Percentiles rank a stretch among this genome's conserved stretches.
Conservation (phyloP, 1,140 invertebrate genomes). For the Aphaenogaster rudis region DNA sequence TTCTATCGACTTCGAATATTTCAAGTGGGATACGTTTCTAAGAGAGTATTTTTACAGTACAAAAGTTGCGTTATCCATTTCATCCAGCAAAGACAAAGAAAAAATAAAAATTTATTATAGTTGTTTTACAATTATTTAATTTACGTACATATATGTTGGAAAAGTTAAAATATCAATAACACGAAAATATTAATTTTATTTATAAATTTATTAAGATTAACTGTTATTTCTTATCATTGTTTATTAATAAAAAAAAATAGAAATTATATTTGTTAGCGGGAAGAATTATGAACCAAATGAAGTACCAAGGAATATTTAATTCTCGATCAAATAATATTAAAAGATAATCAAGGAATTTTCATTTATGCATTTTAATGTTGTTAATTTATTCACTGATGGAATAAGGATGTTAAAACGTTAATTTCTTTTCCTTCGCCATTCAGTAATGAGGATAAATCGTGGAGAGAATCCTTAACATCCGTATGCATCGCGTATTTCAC, state of each 20-base stretch:
- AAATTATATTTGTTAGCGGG: neutral
- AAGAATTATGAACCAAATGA: neutral
- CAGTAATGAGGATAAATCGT: neutral
- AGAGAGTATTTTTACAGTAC: constrained; percentile 6
- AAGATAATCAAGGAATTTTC: neutral
- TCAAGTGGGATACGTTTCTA: neutral
- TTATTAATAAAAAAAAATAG: constrained; percentile 1
- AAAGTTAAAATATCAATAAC: neutral
- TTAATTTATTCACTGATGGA: constrained; percentile 6
- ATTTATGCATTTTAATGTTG: constrained; percentile 9
- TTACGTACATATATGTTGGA: neutral
- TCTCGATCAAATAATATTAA: constrained; percentile 1
- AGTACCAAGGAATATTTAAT: neutral
- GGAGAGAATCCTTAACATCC: neutral
- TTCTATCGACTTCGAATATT: constrained; percentile 36
- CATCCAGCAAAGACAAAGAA: neutral
- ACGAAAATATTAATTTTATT: neutral
- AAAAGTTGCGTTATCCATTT: neutral
- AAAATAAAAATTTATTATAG: neutral
- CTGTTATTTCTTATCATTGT: neutral
- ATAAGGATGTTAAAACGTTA: constrained; percentile 16
- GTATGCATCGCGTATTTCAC: constrained; percentile 10
- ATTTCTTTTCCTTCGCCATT: neutral
- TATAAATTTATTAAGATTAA: neutral
- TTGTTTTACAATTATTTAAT: neutral